Evolutionary conservation across 1,140 invertebrate species (phyloP).

Genomic region (Dendrolimus punctatus): DNA sequence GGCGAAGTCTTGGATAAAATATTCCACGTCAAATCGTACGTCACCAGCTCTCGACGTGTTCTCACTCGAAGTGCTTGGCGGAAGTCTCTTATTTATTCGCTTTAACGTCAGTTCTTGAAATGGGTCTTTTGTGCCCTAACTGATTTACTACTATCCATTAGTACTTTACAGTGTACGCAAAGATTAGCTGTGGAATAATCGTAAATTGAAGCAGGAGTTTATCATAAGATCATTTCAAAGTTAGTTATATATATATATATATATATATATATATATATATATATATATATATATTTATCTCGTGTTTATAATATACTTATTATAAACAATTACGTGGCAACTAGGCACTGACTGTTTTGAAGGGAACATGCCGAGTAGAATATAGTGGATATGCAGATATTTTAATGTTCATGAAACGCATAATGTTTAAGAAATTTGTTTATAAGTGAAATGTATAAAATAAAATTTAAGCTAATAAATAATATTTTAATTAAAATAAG

Average conservation of each 20-base stretch:
- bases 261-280: too few species aligned
- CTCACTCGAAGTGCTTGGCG: slow-evolving; percentile 57
- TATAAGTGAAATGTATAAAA: too few species aligned
- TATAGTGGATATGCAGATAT: slow-evolving; percentile 19
- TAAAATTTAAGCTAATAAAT: too few species aligned
- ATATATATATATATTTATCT: too few species aligned
- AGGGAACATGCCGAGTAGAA: slow-evolving; percentile 4
- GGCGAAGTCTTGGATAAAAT: slow-evolving; percentile 58
- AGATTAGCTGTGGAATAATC: slow-evolving; percentile 2
- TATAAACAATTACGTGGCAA: slow-evolving; percentile 45
- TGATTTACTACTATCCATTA: slow-evolving; percentile 44
- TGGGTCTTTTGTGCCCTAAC: slow-evolving; percentile 45
- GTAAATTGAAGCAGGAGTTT: background rate
- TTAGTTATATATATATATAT: too few species aligned
- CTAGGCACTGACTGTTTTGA: slow-evolving; percentile 14
- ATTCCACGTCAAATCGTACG: slow-evolving; percentile 69
- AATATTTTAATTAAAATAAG: background rate
- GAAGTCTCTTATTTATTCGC: slow-evolving; percentile 67
- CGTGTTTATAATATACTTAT: too few species aligned
- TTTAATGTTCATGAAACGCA: too few species aligned
- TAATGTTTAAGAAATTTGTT: too few species aligned
- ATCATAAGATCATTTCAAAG: background rate
- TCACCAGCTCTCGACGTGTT: slow-evolving; percentile 63
- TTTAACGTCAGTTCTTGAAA: slow-evolving; percentile 47
- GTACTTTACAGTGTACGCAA: slow-evolving; percentile 29